Base-by-base conservation (phyloP, 2,797 vertebrate genomes). In the Alauda arvensis region DNA sequence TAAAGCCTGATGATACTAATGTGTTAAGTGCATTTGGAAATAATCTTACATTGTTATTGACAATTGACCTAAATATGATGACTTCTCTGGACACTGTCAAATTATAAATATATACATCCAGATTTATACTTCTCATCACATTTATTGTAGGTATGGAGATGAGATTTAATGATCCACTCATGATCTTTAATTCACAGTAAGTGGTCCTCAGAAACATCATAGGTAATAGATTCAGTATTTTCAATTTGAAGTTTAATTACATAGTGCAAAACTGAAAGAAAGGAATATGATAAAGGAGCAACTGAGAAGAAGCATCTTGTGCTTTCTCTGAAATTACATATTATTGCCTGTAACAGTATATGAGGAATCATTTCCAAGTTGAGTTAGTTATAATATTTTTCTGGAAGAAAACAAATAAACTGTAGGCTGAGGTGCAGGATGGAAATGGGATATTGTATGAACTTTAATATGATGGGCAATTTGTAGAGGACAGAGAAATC, bases 161-260 rank as follows among this genome's bases (percentile, higher is more conserved):
- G 68, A 61, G 34, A 77, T 79, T 81, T 88, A 84, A 79, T 74
- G 71, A 82, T 78, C 63, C 48, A 77, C 23, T 88, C 45, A 48
- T 11, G 45, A 59, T 55, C 23, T 20, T 65, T 88, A 91, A 80
- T 77, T 92, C 82, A 75, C 23, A 68, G 18, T 43, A 65, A 87
- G 43, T 60, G 46, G 19, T 56, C 39, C 71, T 70, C 3, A 6
- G 65, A 86, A 81, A n/a, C 31, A 63, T 72, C 25, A 21, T 34
- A 72, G 42, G n/a, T 42, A 79, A 34, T 42, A 65, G 46, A 63
- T 18, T 57, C 53, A 78, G 12, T 91, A 80, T 83, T 91, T 91
- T 89, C 57, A 79, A 74, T 79, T 57, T 74, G 19, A 61, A 79
- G 29, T 86, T 78, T 89, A 89, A 91, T 91, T 92, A 74, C 67